Percentiles rank a stretch among this genome's conserved stretches.
These are phyloP conservation scores for Pelvicachromis taeniatus DNA, from an alignment of 2,113 vertebrate species.

Conservation along the genomic window DNA sequence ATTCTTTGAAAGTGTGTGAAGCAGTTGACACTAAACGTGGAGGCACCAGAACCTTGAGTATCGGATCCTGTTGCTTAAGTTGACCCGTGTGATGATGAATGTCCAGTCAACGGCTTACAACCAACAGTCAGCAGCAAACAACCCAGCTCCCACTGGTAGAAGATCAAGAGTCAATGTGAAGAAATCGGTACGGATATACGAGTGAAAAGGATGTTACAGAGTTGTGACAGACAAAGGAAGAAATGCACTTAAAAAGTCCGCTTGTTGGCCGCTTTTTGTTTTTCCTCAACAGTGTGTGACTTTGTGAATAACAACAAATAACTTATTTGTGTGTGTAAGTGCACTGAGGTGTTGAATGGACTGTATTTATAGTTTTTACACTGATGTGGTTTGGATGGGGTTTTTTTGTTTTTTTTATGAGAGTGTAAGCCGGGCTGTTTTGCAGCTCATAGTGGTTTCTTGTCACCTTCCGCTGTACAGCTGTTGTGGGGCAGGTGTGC, in stretches of 20 bases:
- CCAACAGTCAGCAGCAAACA: neutral
- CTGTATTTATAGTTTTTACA: slow-evolving; percentile 25
- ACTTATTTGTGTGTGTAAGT: neutral
- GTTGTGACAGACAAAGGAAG: neutral
- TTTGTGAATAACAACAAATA: slow-evolving; percentile 25
- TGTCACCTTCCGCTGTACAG: slow-evolving; percentile 39
- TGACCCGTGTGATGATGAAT: slow-evolving; percentile 24
- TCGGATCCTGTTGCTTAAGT: neutral
- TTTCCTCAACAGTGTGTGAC: neutral
- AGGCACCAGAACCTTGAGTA: neutral
- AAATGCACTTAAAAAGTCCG: neutral
- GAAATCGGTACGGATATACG: slow-evolving; percentile 51
- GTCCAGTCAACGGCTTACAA: neutral
- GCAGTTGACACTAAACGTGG: neutral
- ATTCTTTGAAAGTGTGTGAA: neutral
- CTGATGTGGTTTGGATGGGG: slow-evolving; percentile 48
- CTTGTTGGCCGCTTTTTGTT: neutral
- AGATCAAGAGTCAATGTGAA: slow-evolving; percentile 62
- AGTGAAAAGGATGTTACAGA: neutral
- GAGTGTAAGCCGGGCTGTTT: slow-evolving; percentile 16
- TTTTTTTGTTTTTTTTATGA: neutral
- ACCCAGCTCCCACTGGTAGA: slow-evolving; percentile 8
- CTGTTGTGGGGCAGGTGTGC: slow-evolving; percentile 61
- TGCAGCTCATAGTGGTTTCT: slow-evolving; percentile 33
- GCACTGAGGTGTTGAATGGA: slow-evolving; percentile 7